Base-by-base conservation (phyloP, 1,140 invertebrate species). In the Onthophagus taurus region DNA sequence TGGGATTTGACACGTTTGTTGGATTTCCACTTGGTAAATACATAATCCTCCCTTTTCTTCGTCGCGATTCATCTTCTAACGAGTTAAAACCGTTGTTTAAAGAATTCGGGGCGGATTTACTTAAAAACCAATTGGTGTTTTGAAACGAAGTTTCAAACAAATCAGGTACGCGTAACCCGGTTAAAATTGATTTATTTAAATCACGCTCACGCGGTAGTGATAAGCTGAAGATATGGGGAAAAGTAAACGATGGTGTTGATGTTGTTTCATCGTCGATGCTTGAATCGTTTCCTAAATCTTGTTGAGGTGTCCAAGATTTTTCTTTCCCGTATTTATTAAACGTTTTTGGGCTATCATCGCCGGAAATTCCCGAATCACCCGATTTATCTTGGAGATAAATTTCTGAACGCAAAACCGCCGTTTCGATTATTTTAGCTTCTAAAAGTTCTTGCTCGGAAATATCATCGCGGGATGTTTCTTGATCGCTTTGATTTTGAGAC, bases 291-390 rank as follows among this genome's bases (percentile, higher is more conserved):
- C 61, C 69, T 7, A 89, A 68, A 60, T 88, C 85, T 58, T 88
- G 84, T 46, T 86, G 83, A 0, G 85, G 85, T 2, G 84, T 88
- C 85, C 85, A 89, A 0, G 78, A 64, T 26, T 39, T 29, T 16
- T 13, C 18, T 13, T 29, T 39, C 23, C 26, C 23, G 11, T 39
- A 26, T 1, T 39, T 20, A 8, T n/a, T 21, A 17, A 17, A 36
- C 3, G 34, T 36, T 4, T 47, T 46, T 8, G 56, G 59, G 9
- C 72, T 74, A 43, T 39, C 76, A 60, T 85, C 83, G 2, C 80
- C 83, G 2, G 83, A 85, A 47, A 87, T 87, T 0, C 83, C 84
- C 0, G 81, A 86, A 61, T 89, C 84, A 0, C 80, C 83, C 1
- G 81, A 83, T 57, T 82, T 82, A 54, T 85, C 82, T 29, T 69